Conservation (phyloP, 64 coral and sea anemone genomes). For the Stylophora pistillata region DNA sequence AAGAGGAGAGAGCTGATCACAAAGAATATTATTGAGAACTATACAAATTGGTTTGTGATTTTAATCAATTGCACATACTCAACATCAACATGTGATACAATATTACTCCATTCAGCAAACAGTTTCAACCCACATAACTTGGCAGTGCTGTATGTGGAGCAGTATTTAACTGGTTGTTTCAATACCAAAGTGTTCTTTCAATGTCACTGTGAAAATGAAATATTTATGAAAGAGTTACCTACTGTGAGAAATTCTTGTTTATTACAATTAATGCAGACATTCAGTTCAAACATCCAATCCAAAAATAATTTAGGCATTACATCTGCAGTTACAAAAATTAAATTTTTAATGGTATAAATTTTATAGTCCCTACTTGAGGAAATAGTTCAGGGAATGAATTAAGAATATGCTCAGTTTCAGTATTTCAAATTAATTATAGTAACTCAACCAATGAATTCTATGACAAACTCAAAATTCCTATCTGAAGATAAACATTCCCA, state of each 20-base stretch:
- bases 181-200: not conserved
- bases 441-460: not conserved
- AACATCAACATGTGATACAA: not conserved
- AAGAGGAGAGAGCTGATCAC: too few relatives aligned
- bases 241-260: not conserved
- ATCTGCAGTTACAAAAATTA: not conserved
- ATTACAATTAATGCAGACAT: not conserved
- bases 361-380: too few relatives aligned
- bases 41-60: not conserved
- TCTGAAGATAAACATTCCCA: not conserved
- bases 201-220: not conserved
- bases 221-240: not conserved
- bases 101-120: not conserved
- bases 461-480: not conserved
- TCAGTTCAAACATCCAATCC: not conserved
- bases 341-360: too few relatives aligned
- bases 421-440: not conserved
- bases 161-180: not conserved
- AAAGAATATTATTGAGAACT: not conserved
- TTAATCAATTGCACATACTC: slow-evolving; percentile 1
- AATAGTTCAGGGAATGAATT: too few relatives aligned
- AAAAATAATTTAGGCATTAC: not conserved
- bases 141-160: not conserved
- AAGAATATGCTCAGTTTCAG: not conserved
- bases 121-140: not conserved